phyloP scores from a whole-genome alignment of 2,888 invertebrate species.

The Synanthedon andrenaeformis region DNA sequence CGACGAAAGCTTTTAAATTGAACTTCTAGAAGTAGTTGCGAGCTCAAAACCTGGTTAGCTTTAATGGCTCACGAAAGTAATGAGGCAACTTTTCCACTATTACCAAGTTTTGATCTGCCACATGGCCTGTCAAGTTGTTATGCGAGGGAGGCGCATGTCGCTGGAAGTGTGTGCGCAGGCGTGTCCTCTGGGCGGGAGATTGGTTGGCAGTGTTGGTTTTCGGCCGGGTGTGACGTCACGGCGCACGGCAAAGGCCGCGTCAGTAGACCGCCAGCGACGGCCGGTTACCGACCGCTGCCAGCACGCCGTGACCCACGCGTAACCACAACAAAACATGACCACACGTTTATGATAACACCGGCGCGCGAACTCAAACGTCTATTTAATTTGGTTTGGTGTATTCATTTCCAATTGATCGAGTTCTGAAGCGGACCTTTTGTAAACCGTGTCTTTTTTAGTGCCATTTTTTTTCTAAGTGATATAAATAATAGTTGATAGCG shows the following conservation, averaged over 20 bases:
- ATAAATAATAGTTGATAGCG: constrained; percentile 29
- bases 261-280: constrained; percentile 28
- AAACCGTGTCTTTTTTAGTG: constrained; percentile 67
- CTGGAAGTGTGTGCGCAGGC: background rate
- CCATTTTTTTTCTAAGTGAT: constrained; percentile 55
- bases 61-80: constrained; percentile 9
- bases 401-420: constrained; percentile 34
- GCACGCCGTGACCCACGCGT: constrained; percentile 22
- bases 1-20: too few relatives aligned
- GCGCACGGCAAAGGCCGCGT: constrained; percentile 15
- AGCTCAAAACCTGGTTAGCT: too few relatives aligned
- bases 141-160: constrained; percentile 1
- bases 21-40: too few relatives aligned
- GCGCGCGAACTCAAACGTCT: constrained; percentile 26
- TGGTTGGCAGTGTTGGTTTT: constrained; percentile 6
- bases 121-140: constrained; percentile 2
- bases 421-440: constrained; percentile 15
- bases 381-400: constrained; percentile 59
- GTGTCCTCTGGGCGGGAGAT: background rate
- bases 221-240: constrained; percentile 29
- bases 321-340: constrained; percentile 48
- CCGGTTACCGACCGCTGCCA: constrained; percentile 17
- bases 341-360: constrained; percentile 38
- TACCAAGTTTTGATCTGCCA: constrained; percentile 15
- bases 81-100: constrained; percentile 20